phyloP scores from a whole-genome alignment of 2,888 invertebrate genomes.

The Cecidostiba fungosa region DNA sequence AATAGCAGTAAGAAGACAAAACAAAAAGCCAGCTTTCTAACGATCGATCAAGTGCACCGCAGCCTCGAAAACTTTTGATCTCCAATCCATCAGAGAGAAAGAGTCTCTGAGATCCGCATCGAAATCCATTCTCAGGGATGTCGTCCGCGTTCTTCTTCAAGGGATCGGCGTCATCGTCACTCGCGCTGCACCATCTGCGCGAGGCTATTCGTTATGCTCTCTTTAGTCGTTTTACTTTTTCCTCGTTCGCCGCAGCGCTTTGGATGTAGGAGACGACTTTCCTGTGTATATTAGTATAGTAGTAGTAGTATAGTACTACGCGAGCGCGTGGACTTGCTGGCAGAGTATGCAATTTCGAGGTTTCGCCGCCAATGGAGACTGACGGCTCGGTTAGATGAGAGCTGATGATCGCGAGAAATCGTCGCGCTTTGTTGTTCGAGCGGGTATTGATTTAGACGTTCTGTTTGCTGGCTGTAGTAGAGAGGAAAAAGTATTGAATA shows the following conservation, averaged over 20 bases:
- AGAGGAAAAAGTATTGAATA: not conserved
- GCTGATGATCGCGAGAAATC: conserved; percentile 5
- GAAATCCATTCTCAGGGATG: conserved; percentile 37
- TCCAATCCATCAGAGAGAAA: no score
- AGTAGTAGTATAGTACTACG: not conserved
- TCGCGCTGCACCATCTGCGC: conserved; percentile 29
- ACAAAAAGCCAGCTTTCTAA: not conserved
- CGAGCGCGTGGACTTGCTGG: not conserved
- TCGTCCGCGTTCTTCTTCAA: not conserved
- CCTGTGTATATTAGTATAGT: not conserved
- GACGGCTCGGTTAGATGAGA: not conserved
- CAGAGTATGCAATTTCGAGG: not conserved
- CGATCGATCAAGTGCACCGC: conserved; percentile 3
- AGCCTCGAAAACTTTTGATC: not conserved
- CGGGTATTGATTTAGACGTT: not conserved
- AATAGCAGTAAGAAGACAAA: not conserved
- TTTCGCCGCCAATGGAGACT: conserved; percentile 14
- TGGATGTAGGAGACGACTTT: conserved; percentile 2
- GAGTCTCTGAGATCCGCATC: conserved; percentile 24
- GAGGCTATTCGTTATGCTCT: conserved; percentile 57
- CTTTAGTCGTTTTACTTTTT: conserved; percentile 55
- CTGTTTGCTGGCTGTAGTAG: not conserved
- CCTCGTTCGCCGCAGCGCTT: not conserved
- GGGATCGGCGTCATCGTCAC: conserved; percentile 21
- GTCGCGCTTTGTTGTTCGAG: not conserved